Conservation (phyloP, 2,113 vertebrate genomes). For the Jaculus jaculus region DNA sequence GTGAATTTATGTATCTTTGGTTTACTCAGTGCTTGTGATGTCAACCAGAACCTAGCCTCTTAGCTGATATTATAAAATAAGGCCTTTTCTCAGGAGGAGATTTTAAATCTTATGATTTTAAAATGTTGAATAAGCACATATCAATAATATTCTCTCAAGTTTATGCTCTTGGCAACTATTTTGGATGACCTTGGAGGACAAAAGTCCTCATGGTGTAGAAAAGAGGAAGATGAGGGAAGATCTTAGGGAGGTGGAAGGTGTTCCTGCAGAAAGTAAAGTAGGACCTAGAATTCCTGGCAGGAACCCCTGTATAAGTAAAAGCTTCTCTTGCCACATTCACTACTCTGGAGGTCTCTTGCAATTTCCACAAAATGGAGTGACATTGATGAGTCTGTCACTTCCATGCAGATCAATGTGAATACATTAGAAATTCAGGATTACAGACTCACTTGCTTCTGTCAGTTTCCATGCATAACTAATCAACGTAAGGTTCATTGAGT, state of each 20-base stretch:
- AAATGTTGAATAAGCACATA: not conserved
- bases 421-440: not conserved
- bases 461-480: constrained; percentile 36
- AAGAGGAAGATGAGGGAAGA: not conserved
- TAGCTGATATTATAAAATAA: not conserved
- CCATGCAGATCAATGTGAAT: not conserved
- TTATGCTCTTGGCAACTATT: not conserved
- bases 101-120: not conserved
- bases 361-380: not conserved
- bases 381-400: not conserved
- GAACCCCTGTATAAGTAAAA: not conserved
- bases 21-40: too few relatives aligned
- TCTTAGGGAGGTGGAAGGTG: not conserved
- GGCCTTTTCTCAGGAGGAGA: not conserved
- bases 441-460: not conserved
- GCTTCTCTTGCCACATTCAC: not conserved
- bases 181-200: not conserved
- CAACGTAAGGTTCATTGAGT: not conserved
- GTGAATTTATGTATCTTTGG: too few relatives aligned
- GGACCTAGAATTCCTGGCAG: too few relatives aligned
- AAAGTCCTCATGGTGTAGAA: not conserved
- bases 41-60: too few relatives aligned
- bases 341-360: not conserved
- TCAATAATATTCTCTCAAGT: not conserved
- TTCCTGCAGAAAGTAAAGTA: not conserved